Evolutionary conservation across 2,888 invertebrate genomes (phyloP).

Genomic region (Itoplectis maculator): DNA sequence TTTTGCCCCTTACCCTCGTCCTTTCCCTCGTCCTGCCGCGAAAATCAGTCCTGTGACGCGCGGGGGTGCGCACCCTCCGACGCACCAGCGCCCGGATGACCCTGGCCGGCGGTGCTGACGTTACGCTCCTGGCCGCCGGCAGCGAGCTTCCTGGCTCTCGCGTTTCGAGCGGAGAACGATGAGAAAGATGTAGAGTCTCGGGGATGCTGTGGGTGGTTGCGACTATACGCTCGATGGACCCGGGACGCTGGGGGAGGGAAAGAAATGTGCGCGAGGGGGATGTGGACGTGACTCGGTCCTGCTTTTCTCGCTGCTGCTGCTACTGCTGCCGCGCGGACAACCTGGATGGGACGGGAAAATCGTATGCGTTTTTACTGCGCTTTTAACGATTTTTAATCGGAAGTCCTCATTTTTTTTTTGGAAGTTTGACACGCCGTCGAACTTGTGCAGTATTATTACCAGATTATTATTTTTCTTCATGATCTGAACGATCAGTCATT

Average conservation of each 20-base stretch:
- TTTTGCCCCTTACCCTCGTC: constrained; percentile 49
- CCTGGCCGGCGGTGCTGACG: constrained; percentile 20
- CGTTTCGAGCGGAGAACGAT: constrained; percentile 28
- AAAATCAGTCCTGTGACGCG: constrained; percentile 66
- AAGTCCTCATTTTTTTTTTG: neutral
- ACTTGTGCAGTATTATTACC: neutral
- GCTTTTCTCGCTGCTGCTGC: neutral
- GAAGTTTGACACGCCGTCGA: neutral
- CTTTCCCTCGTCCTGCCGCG: constrained; percentile 55
- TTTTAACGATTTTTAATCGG: neutral
- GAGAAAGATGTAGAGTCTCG: constrained; percentile 48
- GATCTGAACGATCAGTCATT: too few species aligned
- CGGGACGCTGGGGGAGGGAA: constrained; percentile 16
- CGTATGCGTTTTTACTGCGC: neutral
- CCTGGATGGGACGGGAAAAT: neutral
- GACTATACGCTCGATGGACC: constrained; percentile 18
- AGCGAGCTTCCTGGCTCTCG: constrained; percentile 28
- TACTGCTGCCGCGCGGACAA: neutral
- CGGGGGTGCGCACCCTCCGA: constrained; percentile 57
- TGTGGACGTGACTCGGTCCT: constrained; percentile 12
- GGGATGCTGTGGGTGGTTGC: constrained; percentile 31
- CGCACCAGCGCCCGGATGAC: constrained; percentile 38
- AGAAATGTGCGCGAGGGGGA: constrained; percentile 43
- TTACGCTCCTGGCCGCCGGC: constrained; percentile 42
- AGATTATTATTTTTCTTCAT: too few species aligned